Conservation (phyloP, 2,113 vertebrate genomes). For the Channa argus region DNA sequence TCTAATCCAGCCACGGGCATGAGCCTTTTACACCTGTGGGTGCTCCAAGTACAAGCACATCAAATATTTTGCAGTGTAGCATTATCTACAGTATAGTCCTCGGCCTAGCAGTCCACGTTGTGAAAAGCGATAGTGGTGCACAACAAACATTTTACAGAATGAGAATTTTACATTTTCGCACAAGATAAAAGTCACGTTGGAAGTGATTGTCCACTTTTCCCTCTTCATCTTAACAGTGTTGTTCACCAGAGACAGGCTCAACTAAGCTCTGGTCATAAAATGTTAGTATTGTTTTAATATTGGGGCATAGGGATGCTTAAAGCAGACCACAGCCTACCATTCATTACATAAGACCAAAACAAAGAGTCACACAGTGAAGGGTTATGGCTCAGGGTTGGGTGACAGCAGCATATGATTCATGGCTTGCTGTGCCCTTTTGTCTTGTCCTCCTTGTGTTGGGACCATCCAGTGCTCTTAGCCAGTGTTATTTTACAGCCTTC, state of each 20-base stretch:
- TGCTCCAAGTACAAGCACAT: not conserved
- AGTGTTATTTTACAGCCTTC: constrained; percentile 71
- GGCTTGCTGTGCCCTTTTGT: constrained; percentile 77
- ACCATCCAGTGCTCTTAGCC: constrained; percentile 74
- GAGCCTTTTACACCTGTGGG: constrained; percentile 24
- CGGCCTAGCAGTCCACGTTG: not conserved
- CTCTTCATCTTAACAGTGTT: constrained; percentile 15
- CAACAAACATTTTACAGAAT: not conserved
- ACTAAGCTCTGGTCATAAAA: constrained; percentile 44
- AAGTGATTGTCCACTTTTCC: not conserved
- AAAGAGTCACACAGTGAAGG: constrained; percentile 76
- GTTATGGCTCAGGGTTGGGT: constrained; percentile 77
- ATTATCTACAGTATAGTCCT: not conserved
- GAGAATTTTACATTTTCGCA: not conserved
- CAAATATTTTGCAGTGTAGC: constrained; percentile 12
- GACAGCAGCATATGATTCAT: constrained; percentile 83
- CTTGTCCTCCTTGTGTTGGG: constrained; percentile 75
- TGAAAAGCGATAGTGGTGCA: not conserved
- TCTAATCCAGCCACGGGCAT: constrained; percentile 22
- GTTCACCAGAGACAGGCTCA: constrained; percentile 16
- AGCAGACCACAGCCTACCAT: constrained; percentile 64
- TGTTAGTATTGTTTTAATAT: constrained; percentile 60
- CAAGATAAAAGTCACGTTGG: not conserved
- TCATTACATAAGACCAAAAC: constrained; percentile 77
- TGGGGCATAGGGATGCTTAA: constrained; percentile 65